Evolutionary conservation across 2,797 vertebrate species (phyloP).

Genomic region (Scyliorhinus canicula): DNA sequence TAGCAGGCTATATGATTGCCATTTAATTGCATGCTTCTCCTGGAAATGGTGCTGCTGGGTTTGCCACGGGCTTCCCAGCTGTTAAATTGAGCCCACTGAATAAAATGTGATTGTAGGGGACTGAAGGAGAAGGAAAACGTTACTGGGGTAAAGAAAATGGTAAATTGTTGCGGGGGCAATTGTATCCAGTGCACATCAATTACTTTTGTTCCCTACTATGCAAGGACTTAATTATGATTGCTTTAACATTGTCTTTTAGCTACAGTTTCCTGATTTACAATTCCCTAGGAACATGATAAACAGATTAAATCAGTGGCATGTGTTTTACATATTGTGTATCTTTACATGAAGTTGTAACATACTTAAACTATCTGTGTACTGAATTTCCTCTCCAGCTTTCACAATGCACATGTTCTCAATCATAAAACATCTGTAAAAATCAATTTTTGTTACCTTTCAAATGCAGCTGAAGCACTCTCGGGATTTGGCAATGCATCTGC

Average conservation of each 20-base stretch:
- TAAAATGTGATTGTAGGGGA: background rate
- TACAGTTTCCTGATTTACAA: conserved; percentile 24
- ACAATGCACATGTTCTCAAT: background rate
- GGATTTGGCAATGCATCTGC: conserved; percentile 16
- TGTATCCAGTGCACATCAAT: background rate
- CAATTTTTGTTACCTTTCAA: background rate
- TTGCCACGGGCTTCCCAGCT: background rate
- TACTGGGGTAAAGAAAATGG: background rate
- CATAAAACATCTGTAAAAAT: conserved; percentile 33
- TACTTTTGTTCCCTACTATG: background rate
- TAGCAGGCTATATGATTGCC: background rate
- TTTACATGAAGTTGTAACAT: conserved; percentile 19
- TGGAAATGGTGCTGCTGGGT: background rate
- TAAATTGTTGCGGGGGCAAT: background rate
- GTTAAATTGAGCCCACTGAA: background rate
- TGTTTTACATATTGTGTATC: conserved; percentile 27
- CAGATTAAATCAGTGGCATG: conserved; percentile 3
- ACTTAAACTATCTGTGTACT: background rate
- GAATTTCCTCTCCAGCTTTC: conserved; percentile 25
- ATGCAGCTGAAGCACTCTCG: background rate
- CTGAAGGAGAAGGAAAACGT: background rate
- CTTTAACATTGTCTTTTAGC: conserved; percentile 1
- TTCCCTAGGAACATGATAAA: background rate
- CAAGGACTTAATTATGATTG: background rate
- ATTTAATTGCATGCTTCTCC: background rate